Base-by-base conservation (phyloP, 2,888 invertebrate genomes). In the Oasisia sp. region DNA sequence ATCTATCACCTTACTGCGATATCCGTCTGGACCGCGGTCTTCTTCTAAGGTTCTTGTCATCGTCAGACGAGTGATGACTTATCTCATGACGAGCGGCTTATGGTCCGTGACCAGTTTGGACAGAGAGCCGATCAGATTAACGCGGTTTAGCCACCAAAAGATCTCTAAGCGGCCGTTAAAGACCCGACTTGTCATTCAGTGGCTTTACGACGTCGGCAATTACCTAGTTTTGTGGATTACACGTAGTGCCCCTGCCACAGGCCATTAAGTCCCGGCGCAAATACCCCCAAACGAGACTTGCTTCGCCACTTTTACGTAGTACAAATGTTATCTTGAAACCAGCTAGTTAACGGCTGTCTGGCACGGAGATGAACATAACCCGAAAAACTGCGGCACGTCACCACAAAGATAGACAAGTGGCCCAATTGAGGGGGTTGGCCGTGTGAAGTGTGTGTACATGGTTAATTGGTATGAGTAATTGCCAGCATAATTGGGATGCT, bases 121-220 rank as follows among this genome's bases (percentile, higher is more conserved):
- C 74, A 74, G 74, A 74, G 27, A 74, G 19, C 27, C 74, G 27
- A 19, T 74, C 5, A 19, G 74, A 74, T 74, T 74, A 74, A 74
- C 27, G 74, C 74, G 74, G 74, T 74, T 74, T 74, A 74, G 74
- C 74, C 74, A 74, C 74, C 74, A 74, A 74, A 74, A 74, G 74
- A 74, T 27, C 74, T 27, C 27, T 74, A 74, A 74, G 74, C 27
- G 74, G 74, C 74, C 74, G n/a, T 74, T 74, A 74, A 74, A n/a
- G n/a, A 74, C 27, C 74, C 74, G 74, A 74, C 27, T 74, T 74
- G n/a, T 74, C 74, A 74, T 74, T 74, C 74, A 74, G 27, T 74
- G 74, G n/a, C 74, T 74, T 74, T 74, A 74, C 74, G 74, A 74
- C n/a, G 74, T 14, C n/a, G 74, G 74, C 27, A 74, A 74, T 74